A percentile compares a stretch with the other conserved stretches of the same genome.
These are phyloP conservation scores for Drosophila melanogaster DNA, from an alignment of 1,140 invertebrate genomes.

Conservation along the genomic window DNA sequence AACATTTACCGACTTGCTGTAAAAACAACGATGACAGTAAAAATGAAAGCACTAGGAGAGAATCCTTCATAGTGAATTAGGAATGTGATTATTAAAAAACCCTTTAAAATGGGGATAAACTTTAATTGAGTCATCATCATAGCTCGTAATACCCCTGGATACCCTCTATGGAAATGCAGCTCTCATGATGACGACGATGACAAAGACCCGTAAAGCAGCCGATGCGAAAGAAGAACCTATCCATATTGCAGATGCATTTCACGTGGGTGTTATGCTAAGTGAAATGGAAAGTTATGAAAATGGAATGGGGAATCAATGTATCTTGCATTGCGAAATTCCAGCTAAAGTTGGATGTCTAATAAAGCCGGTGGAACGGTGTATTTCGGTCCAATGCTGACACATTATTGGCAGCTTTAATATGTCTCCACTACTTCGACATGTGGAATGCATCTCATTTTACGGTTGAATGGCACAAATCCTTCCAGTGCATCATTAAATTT, in stretches of 20 bases:
- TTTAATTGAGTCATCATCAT: too few relatives aligned
- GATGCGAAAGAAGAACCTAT: slow-evolving; percentile 35
- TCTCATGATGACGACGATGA: slow-evolving; percentile 22
- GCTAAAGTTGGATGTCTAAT: slow-evolving; percentile 39
- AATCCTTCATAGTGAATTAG: too few relatives aligned
- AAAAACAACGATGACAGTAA: too few relatives aligned
- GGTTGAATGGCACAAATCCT: slow-evolving; percentile 46
- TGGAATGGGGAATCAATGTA: slow-evolving; percentile 32
- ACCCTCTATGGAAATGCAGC: slow-evolving; percentile 21
- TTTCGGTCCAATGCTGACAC: slow-evolving; percentile 52
- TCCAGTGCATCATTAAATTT: slow-evolving; percentile 46
- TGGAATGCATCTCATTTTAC: slow-evolving; percentile 48
- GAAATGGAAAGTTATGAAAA: slow-evolving; percentile 73
- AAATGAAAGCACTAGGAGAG: too few relatives aligned
- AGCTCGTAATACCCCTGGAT: neutral
- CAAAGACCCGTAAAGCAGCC: slow-evolving; percentile 35
- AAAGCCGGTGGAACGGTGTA: neutral
- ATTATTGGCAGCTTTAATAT: slow-evolving; percentile 59
- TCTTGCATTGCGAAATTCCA: slow-evolving; percentile 17
- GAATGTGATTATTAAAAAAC: too few relatives aligned
- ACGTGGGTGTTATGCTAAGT: slow-evolving; percentile 56
- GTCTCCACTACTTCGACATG: neutral
- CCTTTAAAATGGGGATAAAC: too few relatives aligned
- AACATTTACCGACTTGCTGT: neutral
- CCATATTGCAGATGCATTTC: slow-evolving; percentile 30